Evolutionary conservation across 2,888 invertebrate species (phyloP).

Genomic region (Sclerodermus sp.): DNA sequence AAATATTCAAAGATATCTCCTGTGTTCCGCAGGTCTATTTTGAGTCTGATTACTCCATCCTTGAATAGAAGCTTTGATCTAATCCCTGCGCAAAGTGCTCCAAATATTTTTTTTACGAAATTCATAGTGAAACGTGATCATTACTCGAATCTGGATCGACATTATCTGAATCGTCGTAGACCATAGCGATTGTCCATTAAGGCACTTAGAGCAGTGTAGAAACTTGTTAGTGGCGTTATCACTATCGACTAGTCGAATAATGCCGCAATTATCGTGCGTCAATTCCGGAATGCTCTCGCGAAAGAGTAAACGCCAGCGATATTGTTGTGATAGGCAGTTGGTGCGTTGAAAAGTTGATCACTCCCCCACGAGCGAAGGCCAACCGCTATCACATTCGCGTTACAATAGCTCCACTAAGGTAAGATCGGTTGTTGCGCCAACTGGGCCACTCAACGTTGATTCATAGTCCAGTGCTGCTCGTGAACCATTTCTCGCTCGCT

Average conservation of each 20-base stretch:
- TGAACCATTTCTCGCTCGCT: not conserved
- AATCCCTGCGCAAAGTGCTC: too few species aligned
- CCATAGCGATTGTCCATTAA: too few species aligned
- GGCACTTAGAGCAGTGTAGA: too few species aligned
- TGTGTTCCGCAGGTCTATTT: too few species aligned
- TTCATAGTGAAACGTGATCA: too few species aligned
- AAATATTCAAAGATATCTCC: too few species aligned
- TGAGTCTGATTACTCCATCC: too few species aligned
- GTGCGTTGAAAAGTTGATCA: constrained; percentile 29
- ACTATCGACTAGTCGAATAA: constrained; percentile 2
- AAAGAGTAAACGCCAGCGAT: constrained; percentile 21
- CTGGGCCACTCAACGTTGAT: not conserved
- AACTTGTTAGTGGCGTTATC: too few species aligned
- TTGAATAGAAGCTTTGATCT: too few species aligned
- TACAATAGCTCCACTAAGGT: constrained; percentile 11
- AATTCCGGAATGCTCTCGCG: constrained; percentile 18
- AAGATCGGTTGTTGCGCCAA: not conserved
- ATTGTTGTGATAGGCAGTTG: constrained; percentile 10
- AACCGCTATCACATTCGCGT: constrained; percentile 37
- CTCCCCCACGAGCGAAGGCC: constrained; percentile 37
- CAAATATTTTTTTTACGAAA: too few species aligned
- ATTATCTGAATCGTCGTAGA: too few species aligned
- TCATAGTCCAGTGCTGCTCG: constrained; percentile 1
- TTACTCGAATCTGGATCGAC: too few species aligned
- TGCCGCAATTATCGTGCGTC: not conserved